Percentiles rank a stretch among this genome's conserved stretches.
phyloP scores from a whole-genome alignment of 2,797 vertebrate species.

The Semotilus atromaculatus region DNA sequence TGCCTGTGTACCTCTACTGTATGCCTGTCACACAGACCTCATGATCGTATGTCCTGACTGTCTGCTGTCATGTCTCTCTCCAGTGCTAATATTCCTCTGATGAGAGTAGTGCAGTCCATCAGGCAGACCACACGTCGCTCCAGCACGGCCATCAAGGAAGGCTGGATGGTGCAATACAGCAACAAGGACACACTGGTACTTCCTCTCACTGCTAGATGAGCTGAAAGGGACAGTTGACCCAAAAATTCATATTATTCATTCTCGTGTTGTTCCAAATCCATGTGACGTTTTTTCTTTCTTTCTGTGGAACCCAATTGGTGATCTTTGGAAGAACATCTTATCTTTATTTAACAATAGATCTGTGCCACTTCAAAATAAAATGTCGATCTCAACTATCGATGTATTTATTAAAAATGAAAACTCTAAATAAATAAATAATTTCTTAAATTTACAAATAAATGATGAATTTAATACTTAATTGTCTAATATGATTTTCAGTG shows the following conservation, averaged over 20 bases:
- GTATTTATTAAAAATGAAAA: background rate
- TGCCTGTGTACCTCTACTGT: background rate
- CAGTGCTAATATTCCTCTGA: conserved; percentile 89
- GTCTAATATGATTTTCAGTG: background rate
- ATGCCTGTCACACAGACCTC: conserved; percentile 9
- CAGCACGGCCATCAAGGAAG: conserved; percentile 88
- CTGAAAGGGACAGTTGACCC: background rate
- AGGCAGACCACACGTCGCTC: conserved; percentile 91
- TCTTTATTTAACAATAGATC: background rate
- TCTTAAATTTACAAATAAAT: background rate
- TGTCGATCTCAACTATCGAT: background rate
- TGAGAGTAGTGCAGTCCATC: conserved; percentile 93
- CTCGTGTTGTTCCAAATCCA: background rate
- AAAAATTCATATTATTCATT: background rate
- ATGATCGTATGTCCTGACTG: background rate
- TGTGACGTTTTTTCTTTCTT: background rate
- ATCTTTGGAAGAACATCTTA: background rate
- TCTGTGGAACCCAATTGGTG: background rate
- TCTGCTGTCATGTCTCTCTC: conserved; percentile 31
- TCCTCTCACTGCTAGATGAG: background rate
- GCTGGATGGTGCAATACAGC: conserved; percentile 94
- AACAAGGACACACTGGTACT: conserved; percentile 91
- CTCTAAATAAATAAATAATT: background rate
- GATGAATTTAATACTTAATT: background rate
- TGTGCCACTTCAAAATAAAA: background rate